Evolutionary conservation across 1,140 invertebrate genomes (phyloP).

Genomic region (Drosophila lini): DNA sequence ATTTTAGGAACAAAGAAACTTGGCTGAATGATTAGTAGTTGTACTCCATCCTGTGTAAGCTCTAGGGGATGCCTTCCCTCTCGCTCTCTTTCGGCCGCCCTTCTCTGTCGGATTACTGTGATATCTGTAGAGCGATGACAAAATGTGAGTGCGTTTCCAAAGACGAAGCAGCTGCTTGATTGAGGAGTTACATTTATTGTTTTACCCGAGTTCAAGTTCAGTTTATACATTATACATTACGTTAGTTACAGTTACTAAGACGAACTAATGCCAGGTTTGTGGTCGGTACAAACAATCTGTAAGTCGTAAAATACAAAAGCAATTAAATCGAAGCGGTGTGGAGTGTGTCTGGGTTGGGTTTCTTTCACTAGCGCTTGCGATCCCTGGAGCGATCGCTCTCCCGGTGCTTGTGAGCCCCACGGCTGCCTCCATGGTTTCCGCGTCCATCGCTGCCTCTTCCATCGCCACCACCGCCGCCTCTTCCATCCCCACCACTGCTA

Average conservation of each 20-base stretch:
- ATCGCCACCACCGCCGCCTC: constrained; percentile 14
- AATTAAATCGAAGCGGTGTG: constrained; percentile 21
- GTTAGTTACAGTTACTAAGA: constrained; percentile 20
- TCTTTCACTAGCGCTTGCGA: constrained; percentile 68
- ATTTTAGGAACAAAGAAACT: not conserved
- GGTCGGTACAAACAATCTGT: constrained; percentile 24
- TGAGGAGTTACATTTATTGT: constrained; percentile 41
- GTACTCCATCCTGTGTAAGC: no score
- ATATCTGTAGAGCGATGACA: constrained; percentile 13
- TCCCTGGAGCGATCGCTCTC: constrained; percentile 77
- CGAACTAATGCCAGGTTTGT: constrained; percentile 25
- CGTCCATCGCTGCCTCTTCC: constrained; percentile 22
- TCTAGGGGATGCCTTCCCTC: not conserved
- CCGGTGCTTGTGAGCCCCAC: constrained; percentile 68
- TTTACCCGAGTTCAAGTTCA: constrained; percentile 39
- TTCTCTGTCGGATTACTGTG: constrained; percentile 40
- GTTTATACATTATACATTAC: constrained; percentile 21
- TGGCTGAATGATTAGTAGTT: not conserved
- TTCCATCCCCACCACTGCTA: constrained; percentile 48
- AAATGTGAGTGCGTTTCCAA: not conserved
- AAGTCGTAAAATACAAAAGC: constrained; percentile 35
- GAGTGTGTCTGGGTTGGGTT: constrained; percentile 4
- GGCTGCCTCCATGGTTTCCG: constrained; percentile 34
- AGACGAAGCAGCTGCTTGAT: constrained; percentile 6
- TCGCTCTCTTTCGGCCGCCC: constrained; percentile 9